Evolutionary conservation across 2,113 vertebrate species (phyloP).

Genomic region (Naja naja): DNA sequence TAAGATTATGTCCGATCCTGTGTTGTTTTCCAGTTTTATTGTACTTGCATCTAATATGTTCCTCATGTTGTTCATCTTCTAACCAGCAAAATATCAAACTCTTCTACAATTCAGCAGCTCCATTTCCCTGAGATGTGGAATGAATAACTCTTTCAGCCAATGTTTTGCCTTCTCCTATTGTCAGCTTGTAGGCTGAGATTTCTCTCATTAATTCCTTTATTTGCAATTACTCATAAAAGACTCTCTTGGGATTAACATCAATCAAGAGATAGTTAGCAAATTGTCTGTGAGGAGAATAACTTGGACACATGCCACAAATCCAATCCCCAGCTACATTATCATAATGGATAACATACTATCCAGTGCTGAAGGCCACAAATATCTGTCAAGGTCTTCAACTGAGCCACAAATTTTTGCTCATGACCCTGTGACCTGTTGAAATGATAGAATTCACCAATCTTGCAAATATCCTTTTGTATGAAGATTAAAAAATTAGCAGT

Average conservation of each 20-base stretch:
- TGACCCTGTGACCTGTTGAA: not conserved
- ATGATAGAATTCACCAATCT: not conserved
- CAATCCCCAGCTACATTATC: not conserved
- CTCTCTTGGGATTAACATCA: not conserved
- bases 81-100: not conserved
- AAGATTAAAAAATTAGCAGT: not conserved
- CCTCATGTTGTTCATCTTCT: not conserved
- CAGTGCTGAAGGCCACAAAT: not conserved
- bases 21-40: not conserved
- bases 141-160: not conserved
- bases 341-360: not conserved
- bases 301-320: not conserved
- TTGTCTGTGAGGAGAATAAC: not conserved
- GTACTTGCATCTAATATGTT: not conserved
- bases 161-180: not conserved
- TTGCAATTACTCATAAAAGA: conserved; percentile 1
- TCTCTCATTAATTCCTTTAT: conserved; percentile 18
- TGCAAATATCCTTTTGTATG: not conserved
- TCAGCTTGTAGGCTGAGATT: not conserved
- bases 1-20: not conserved
- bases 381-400: not conserved
- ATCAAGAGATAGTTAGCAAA: not conserved
- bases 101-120: not conserved
- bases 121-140: not conserved
- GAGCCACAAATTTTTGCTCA: not conserved